A percentile compares a stretch with the other conserved stretches of the same genome.
These are phyloP conservation scores for Butorides virescens DNA, from an alignment of 2,113 vertebrate genomes.

Conservation along the genomic window DNA sequence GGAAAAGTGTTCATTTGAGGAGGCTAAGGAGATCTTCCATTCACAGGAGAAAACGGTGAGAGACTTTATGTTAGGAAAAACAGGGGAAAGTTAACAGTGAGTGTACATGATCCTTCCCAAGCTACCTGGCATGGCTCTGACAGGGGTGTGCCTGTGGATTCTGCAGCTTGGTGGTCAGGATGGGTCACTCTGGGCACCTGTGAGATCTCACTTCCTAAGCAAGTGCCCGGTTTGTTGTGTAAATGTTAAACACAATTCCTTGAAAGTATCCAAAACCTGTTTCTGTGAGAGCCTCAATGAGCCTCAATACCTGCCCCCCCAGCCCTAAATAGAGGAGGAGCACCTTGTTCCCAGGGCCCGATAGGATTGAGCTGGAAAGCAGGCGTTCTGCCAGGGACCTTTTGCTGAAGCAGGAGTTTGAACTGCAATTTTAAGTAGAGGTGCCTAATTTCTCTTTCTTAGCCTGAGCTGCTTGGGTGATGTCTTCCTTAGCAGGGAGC, in stretches of 20 bases:
- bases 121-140: not conserved
- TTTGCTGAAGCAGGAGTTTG: not conserved
- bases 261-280: not conserved
- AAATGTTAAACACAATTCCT: not conserved
- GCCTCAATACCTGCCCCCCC: too few species aligned
- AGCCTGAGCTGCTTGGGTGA: not conserved
- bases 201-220: not conserved
- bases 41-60: conserved; percentile 80
- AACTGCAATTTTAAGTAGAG: not conserved
- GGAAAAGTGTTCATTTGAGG: conserved; percentile 82
- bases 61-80: not conserved
- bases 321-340: not conserved
- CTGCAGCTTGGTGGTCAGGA: not conserved
- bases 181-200: not conserved
- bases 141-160: not conserved
- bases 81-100: not conserved
- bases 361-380: not conserved
- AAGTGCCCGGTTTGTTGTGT: not conserved
- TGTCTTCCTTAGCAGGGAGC: not conserved
- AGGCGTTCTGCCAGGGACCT: rapidly evolving
- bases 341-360: rapidly evolving
- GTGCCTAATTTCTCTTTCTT: not conserved
- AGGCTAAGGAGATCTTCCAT: conserved; percentile 83
- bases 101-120: not conserved
- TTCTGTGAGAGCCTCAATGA: not conserved